Percentiles rank a stretch among this genome's conserved stretches.
phyloP scores from a whole-genome alignment of 2,888 invertebrate species.

The Micropterix aruncella region DNA sequence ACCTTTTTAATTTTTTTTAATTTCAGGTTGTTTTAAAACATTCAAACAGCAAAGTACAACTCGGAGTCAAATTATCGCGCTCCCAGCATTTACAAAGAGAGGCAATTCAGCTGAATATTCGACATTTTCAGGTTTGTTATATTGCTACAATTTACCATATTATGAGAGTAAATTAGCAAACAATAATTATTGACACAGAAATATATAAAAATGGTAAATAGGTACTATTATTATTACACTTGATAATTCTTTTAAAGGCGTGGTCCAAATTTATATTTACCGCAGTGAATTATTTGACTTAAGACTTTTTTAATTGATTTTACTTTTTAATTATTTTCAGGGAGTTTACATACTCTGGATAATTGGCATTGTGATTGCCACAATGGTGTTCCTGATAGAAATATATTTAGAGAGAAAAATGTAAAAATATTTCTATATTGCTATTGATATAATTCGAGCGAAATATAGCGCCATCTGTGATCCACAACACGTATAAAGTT shows the following conservation, averaged over 20 bases:
- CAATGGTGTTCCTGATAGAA: constrained; percentile 19
- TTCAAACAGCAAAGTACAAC: constrained; percentile 36
- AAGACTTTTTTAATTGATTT: constrained; percentile 7
- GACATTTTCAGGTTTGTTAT: constrained; percentile 21
- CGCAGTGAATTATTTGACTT: constrained; percentile 2
- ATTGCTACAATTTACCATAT: too few species aligned
- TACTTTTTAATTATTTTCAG: constrained; percentile 18
- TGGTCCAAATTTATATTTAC: neutral
- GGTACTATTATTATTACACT: neutral
- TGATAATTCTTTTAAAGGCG: neutral
- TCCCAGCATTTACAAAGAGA: constrained; percentile 21
- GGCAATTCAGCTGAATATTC: constrained; percentile 19
- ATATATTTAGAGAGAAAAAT: constrained; percentile 5
- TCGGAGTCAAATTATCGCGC: constrained; percentile 30
- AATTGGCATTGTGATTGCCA: constrained; percentile 18
- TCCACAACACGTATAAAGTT: too few species aligned
- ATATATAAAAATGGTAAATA: neutral
- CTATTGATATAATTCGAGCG: too few species aligned
- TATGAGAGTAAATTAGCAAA: too few species aligned
- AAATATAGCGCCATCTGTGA: too few species aligned
- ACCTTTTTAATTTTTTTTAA: constrained; percentile 5
- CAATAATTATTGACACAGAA: too few species aligned
- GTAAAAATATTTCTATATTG: too few species aligned
- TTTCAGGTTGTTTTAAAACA: constrained; percentile 36
- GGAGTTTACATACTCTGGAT: constrained; percentile 24